phyloP scores from a whole-genome alignment of 2,113 vertebrate genomes.

The Macrotus californicus region DNA sequence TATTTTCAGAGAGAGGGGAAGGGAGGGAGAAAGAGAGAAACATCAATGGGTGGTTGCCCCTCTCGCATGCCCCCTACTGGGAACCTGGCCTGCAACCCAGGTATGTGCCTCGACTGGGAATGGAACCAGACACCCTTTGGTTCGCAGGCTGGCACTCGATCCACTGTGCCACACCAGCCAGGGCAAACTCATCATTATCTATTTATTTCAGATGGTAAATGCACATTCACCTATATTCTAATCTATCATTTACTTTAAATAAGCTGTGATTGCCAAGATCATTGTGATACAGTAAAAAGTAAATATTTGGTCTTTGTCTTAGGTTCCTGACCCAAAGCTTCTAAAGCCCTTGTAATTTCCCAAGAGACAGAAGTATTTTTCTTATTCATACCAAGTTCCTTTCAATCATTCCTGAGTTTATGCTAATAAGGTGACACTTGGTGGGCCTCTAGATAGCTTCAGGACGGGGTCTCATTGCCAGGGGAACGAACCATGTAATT shows the following conservation, averaged over 20 bases:
- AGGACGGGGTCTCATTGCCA: not conserved
- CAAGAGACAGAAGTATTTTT: not conserved
- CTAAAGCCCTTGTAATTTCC: not conserved
- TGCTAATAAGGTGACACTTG: not conserved
- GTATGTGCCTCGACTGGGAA: too few species aligned
- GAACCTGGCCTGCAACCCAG: too few species aligned
- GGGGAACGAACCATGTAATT: not conserved
- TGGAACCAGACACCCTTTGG: too few species aligned
- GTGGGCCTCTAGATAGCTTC: not conserved
- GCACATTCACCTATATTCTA: not conserved
- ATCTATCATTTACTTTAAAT: not conserved
- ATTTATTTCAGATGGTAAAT: slow-evolving; percentile 20
- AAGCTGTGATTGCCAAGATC: not conserved
- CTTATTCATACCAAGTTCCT: not conserved
- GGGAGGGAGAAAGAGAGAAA: too few species aligned
- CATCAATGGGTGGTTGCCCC: too few species aligned
- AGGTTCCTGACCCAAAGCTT: not conserved
- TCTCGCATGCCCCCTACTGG: too few species aligned
- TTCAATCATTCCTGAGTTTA: not conserved
- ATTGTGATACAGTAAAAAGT: not conserved
- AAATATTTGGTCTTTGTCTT: not conserved
- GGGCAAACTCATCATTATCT: not conserved
- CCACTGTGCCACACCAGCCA: too few species aligned
- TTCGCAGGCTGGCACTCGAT: too few species aligned
- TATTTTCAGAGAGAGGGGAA: not conserved